Evolutionary conservation across 2,888 invertebrate species (phyloP).

Genomic region (Taphrorychus bicolor): DNA sequence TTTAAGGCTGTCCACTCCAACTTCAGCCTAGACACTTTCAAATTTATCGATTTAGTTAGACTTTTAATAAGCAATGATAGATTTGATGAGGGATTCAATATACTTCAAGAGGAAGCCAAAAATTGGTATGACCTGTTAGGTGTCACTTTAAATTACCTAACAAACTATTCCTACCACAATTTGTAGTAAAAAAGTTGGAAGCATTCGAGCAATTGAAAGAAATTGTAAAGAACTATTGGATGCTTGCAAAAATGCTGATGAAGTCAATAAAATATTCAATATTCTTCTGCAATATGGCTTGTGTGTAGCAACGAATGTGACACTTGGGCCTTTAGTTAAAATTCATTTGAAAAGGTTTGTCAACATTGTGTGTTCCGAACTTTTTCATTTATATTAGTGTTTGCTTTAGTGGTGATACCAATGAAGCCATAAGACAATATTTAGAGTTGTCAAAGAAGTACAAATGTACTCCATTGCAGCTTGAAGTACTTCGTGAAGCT

Average conservation of each 20-base stretch:
- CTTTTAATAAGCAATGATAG: slow-evolving; percentile 64
- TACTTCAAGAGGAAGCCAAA: slow-evolving; percentile 61
- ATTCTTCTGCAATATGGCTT: slow-evolving; percentile 63
- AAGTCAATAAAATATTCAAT: slow-evolving; percentile 63
- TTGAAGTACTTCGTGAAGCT: slow-evolving; percentile 65
- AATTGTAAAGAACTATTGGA: slow-evolving; percentile 70
- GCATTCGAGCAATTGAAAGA: slow-evolving; percentile 59
- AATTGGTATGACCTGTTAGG: slow-evolving; percentile 22
- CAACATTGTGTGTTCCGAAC: not conserved
- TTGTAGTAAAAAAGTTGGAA: slow-evolving; percentile 32
- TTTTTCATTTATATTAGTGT: not conserved
- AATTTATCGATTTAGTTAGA: slow-evolving; percentile 69
- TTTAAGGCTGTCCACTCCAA: slow-evolving; percentile 63
- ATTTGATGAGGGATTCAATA: slow-evolving; percentile 59
- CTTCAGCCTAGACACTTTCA: slow-evolving; percentile 70
- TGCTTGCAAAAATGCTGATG: slow-evolving; percentile 60
- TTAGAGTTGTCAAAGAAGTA: slow-evolving; percentile 61
- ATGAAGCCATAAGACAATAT: slow-evolving; percentile 59
- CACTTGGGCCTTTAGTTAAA: slow-evolving; percentile 70
- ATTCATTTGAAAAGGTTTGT: slow-evolving; percentile 65
- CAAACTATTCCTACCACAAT: not conserved
- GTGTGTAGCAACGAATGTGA: slow-evolving; percentile 65
- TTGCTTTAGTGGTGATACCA: not conserved
- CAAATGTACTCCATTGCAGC: slow-evolving; percentile 70
- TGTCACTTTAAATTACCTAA: not conserved